Base-by-base conservation (phyloP, 2,888 invertebrate genomes). In the Hoplodrina ambigua region DNA sequence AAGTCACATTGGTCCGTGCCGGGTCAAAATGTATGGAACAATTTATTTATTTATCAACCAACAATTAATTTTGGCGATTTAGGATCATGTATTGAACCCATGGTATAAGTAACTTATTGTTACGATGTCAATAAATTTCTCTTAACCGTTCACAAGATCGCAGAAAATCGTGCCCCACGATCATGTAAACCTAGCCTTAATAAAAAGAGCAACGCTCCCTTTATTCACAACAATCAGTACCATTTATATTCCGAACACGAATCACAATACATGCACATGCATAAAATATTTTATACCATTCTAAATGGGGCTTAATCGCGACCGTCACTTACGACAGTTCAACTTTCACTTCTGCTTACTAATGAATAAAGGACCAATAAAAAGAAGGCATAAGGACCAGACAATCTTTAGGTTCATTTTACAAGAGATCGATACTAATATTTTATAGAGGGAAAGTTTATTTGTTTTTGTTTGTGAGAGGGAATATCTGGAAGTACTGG, bases 211-310 rank as follows among this genome's bases (percentile, higher is more conserved):
- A 63, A 66, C n/a, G 55, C 59, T 44, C 62, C 25, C 7, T 76
- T 76, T 63, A 77, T 78, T 57, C 17, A 10, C 30, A 57, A 55
- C 66, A 71, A 71, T 69, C 66, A 69, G 25, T 30, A 61, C 69
- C 69, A 79, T 75, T 78, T 71, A 56, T 75, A 79, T 79, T 79
- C 78, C 10, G n/a, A 65, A 49, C 78, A 78, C 69, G 64, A 65
- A 49, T 61, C 64, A 75, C 63, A 63, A 67, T 76, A 78, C 63
- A 63, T 79, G 78, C 75, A 78, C 69, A 71, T 75, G 58, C 66
- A 78, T 78, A 78, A 78, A 77, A 76, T 72, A 77, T 77, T 72
- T 49, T 59, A 77, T 77, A 20, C 17, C 63, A 71, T 46, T 66
- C 72, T 49, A 77, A 76, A 72, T 58, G 54, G 52, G 19, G 57